These are phyloP conservation scores for Theropithecus gelada DNA, from an alignment of 2,113 vertebrate genomes.

Conservation along the genomic window DNA sequence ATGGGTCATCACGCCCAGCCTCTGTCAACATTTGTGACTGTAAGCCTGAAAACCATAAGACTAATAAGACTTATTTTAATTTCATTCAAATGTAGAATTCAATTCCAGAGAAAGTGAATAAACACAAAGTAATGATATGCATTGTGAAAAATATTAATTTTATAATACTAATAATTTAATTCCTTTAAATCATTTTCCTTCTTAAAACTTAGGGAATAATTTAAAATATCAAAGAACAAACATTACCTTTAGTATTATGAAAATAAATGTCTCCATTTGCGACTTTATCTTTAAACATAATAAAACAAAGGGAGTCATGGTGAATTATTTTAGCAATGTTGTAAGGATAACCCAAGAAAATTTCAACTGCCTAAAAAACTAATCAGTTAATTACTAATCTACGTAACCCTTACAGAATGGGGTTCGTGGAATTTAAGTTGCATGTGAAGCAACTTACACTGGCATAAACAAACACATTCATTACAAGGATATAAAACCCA, in stretches of 20 bases:
- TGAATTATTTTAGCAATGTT: neutral
- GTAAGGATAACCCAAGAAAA: slow-evolving; percentile 6
- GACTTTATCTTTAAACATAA: slow-evolving; percentile 19
- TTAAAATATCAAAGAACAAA: neutral
- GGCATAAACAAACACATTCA: slow-evolving; percentile 3
- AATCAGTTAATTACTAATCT: neutral
- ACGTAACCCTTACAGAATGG: neutral
- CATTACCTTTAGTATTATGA: neutral
- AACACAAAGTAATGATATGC: neutral
- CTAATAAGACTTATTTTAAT: neutral
- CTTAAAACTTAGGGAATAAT: neutral
- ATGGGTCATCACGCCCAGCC: no score
- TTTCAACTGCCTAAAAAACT: neutral
- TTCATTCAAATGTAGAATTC: neutral
- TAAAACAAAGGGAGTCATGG: neutral
- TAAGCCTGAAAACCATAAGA: neutral
- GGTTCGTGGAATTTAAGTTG: neutral
- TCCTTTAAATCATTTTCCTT: neutral
- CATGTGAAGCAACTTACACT: neutral
- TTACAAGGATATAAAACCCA: neutral
- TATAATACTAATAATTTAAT: neutral
- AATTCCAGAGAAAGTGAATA: neutral
- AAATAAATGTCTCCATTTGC: neutral
- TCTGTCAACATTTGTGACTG: neutral
- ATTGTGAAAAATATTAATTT: neutral